Base-by-base conservation (phyloP, 1,140 invertebrate genomes). In the Brachionus manjavacas region DNA sequence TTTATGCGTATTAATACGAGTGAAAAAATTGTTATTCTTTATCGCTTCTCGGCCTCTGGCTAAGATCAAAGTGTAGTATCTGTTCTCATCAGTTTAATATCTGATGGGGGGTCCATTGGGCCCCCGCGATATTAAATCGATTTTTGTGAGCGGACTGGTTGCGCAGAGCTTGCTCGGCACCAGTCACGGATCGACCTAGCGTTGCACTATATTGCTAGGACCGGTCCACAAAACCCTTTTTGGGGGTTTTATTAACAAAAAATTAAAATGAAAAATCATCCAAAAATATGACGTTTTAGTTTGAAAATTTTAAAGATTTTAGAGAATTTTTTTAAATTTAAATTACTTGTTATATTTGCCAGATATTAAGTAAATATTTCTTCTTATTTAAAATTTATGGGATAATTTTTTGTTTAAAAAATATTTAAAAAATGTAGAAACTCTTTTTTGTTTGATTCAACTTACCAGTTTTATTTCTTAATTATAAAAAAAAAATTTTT, bases 71-170 rank as follows among this genome's bases (percentile, higher is more conserved):
- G 72, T 76, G 72, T 76, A 76, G 72, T 76, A 76, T 76, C 72
- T 76, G 72, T 76, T 76, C 72, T 76, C 72, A 76, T 76, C 72
- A 76, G 72, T 76, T 76, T 76, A 76, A 76, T 76, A 76, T 76
- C 72, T 76, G 72, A 76, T 76, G 72, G 72, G 72, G 72, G 41
- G n/a, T 76, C 72, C 72, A 76, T 76, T 25, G 72, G 72, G 72
- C n/a, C 41, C 72, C 72, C 72, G 72, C 72, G 72, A 76, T 76
- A 76, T 76, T 76, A 76, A 76, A 76, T 49, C 43, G 72, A 76
- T 76, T 76, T 76, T 76, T 76, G 72, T 76, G 72, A 76, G 16
- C 72, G 72, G 72, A 76, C 72, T 76, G 72, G 72, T 76, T 76
- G 72, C 72, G 72, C 72, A 76, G 72, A 76, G 72, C 72, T 76